A percentile compares a stretch with the other conserved stretches of the same genome.
Conservation (phyloP, 2,797 vertebrate genomes). For the Cyclura pinguis region DNA sequence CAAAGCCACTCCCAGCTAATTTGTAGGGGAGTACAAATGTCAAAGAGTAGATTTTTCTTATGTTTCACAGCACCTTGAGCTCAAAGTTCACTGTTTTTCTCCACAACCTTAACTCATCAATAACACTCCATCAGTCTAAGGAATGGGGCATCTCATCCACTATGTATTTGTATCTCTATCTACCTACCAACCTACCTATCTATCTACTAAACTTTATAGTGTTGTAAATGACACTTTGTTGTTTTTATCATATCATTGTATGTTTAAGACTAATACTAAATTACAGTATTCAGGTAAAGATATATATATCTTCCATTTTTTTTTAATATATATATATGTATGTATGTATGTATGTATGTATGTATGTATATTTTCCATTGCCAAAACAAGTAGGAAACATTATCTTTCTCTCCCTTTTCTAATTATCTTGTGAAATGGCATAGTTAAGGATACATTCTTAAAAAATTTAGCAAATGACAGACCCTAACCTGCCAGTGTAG, state of each 20-base stretch:
- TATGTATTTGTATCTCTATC: background rate
- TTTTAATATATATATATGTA: too few species aligned
- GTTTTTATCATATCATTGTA: background rate
- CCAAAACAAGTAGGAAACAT: background rate
- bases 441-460: background rate
- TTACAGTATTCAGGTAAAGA: background rate
- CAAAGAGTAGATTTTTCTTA: background rate
- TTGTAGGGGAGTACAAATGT: background rate
- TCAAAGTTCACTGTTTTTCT: background rate
- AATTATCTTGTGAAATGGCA: background rate
- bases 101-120: background rate
- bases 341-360: too few species aligned
- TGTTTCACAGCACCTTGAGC: background rate
- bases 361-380: too few species aligned
- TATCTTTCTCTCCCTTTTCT: background rate
- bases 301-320: too few species aligned
- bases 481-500: slow-evolving; percentile 96
- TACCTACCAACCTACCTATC: background rate
- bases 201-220: background rate
- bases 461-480: background rate
- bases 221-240: background rate
- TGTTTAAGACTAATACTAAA: slow-evolving; percentile 31
- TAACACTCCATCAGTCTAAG: background rate
- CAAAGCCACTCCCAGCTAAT: too few species aligned
- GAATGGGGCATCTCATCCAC: background rate